phyloP scores from a whole-genome alignment of 2,797 vertebrate genomes.

The Hozukius guyotensis region DNA sequence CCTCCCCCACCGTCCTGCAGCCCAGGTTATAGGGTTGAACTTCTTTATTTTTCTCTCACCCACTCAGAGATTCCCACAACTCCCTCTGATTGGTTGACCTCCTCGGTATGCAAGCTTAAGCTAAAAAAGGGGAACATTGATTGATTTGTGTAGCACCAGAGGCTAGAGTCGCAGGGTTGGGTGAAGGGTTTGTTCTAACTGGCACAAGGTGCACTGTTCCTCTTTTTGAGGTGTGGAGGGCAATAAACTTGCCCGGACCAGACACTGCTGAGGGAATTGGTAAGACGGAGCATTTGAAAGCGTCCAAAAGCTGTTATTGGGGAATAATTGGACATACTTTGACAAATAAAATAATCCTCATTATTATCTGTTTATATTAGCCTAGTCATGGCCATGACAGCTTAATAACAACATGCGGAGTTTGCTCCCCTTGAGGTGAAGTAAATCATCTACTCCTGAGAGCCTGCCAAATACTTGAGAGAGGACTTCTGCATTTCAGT shows the following conservation, averaged over 20 bases:
- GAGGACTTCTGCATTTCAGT: neutral
- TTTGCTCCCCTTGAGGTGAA: neutral
- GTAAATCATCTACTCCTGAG: conserved; percentile 9
- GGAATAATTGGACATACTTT: neutral
- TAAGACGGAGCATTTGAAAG: neutral
- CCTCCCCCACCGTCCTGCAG: neutral
- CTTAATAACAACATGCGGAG: conserved; percentile 7
- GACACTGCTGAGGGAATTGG: neutral
- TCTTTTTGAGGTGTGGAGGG: neutral
- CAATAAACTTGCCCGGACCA: neutral
- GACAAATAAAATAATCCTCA: neutral
- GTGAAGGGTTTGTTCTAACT: neutral
- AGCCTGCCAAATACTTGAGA: conserved; percentile 8
- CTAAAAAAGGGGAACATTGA: neutral
- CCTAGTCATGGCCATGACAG: neutral
- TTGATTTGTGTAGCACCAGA: neutral
- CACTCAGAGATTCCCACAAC: neutral
- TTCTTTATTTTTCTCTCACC: neutral
- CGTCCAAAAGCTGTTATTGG: neutral
- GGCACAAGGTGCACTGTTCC: no score
- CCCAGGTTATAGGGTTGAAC: neutral
- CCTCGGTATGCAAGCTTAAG: neutral
- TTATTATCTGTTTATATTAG: neutral
- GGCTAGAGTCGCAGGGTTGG: neutral
- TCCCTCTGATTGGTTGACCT: conserved; percentile 26